A percentile compares a stretch with the other conserved stretches of the same genome.
phyloP scores from a whole-genome alignment of 2,113 vertebrate genomes.

The Laticauda laticaudata region DNA sequence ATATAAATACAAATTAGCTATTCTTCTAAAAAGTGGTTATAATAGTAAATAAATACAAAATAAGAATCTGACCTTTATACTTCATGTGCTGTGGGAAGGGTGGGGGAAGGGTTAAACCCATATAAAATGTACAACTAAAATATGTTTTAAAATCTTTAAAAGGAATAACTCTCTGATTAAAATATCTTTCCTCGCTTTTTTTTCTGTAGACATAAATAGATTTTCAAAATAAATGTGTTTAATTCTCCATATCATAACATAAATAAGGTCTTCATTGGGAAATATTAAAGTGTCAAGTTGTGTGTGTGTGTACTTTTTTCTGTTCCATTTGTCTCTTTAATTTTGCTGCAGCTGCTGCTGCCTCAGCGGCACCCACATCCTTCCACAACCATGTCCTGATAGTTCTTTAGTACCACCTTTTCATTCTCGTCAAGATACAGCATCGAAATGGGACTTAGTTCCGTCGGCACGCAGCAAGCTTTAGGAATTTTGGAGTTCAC shows the following conservation, averaged over 20 bases:
- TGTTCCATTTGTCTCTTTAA: slow-evolving; percentile 57
- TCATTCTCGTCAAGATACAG: slow-evolving; percentile 98
- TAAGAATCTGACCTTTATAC: slow-evolving; percentile 99
- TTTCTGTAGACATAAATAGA: slow-evolving; percentile 99
- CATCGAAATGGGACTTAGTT: slow-evolving; percentile 97
- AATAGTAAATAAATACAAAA: slow-evolving; percentile 99
- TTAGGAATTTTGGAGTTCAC: slow-evolving; percentile 98
- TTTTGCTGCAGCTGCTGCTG: slow-evolving; percentile 66
- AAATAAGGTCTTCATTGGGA: slow-evolving; percentile 99
- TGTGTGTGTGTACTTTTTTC: neutral
- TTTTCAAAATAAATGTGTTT: slow-evolving; percentile 93
- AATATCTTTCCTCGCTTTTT: slow-evolving; percentile 96
- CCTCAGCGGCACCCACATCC: slow-evolving; percentile 94
- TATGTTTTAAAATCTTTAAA: slow-evolving; percentile 93
- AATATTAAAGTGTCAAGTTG: slow-evolving; percentile 89
- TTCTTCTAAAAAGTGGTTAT: slow-evolving; percentile 99
- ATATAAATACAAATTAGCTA: slow-evolving; percentile 99
- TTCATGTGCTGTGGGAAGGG: slow-evolving; percentile 85
- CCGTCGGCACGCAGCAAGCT: slow-evolving; percentile 97
- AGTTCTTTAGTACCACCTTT: slow-evolving; percentile 99
- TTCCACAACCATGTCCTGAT: slow-evolving; percentile 99
- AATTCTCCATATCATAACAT: slow-evolving; percentile 87
- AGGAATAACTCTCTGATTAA: slow-evolving; percentile 99
- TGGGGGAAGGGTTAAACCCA: slow-evolving; percentile 90
- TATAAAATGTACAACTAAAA: slow-evolving; percentile 99